phyloP scores from a whole-genome alignment of 2,888 invertebrate species.

The Lycia hirtaria region DNA sequence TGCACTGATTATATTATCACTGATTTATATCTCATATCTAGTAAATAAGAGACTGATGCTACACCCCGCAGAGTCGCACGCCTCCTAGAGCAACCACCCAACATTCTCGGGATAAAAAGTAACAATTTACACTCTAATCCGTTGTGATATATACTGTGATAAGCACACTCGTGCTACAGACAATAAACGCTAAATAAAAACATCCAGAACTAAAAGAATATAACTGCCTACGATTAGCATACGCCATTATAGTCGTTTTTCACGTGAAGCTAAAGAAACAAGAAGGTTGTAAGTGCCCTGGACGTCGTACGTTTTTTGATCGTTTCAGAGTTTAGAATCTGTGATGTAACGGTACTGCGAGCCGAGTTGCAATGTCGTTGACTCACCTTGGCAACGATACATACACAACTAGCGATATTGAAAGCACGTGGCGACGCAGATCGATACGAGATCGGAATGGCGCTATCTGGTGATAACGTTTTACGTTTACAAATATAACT shows the following conservation, averaged over 20 bases:
- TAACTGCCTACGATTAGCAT: background rate
- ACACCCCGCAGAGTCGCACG: too few species aligned
- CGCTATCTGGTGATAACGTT: slow-evolving; percentile 4
- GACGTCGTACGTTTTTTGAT: background rate
- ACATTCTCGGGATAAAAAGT: too few species aligned
- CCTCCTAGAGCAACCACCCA: too few species aligned
- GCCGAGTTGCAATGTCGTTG: slow-evolving; percentile 23
- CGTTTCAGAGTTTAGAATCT: background rate
- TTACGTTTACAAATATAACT: slow-evolving; percentile 7
- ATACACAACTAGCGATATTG: slow-evolving; percentile 2
- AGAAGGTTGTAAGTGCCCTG: background rate
- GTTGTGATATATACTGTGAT: background rate
- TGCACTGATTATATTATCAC: too few species aligned
- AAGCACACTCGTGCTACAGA: background rate
- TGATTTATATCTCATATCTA: too few species aligned
- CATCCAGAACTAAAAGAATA: background rate
- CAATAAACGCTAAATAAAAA: background rate
- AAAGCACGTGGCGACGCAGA: slow-evolving; percentile 23
- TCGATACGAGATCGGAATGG: slow-evolving; percentile 8
- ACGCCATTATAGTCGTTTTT: background rate
- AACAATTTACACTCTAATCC: too few species aligned
- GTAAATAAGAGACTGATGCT: too few species aligned
- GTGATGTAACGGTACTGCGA: slow-evolving; percentile 12
- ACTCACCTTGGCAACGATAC: slow-evolving; percentile 23
- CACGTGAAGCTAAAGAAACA: background rate